Percentiles rank a stretch among this genome's conserved stretches.
Evolutionary conservation across 2,113 vertebrate species (phyloP).

Genomic region (Chauna torquata): DNA sequence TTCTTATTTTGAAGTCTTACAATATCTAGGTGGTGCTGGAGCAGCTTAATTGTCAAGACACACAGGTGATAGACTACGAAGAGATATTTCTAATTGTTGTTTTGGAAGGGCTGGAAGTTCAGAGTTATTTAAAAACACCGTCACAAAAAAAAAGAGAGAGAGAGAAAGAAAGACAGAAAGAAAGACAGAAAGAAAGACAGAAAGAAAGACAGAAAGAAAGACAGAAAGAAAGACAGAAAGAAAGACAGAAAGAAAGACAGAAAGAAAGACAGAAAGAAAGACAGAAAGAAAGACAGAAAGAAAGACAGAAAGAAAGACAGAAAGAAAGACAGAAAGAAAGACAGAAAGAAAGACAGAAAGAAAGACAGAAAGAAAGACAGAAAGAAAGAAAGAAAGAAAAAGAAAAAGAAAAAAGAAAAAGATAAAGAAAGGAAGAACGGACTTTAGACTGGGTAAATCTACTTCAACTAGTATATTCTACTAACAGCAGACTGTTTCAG

Average conservation of each 20-base stretch:
- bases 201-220: too few relatives aligned
- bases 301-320: neutral
- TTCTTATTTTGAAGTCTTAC: neutral
- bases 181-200: neutral
- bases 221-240: too few relatives aligned
- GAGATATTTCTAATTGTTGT: neutral
- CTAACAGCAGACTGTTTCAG: neutral
- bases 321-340: too few relatives aligned
- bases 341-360: too few relatives aligned
- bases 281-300: too few relatives aligned
- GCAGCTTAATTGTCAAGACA: neutral
- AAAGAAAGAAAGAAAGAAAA: too few relatives aligned
- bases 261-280: too few relatives aligned
- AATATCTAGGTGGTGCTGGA: neutral
- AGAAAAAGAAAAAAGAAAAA: neutral
- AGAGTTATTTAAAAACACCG: neutral
- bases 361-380: too few relatives aligned
- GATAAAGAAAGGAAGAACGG: too few relatives aligned
- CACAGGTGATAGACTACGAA: rapidly evolving
- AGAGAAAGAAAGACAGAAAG: too few relatives aligned
- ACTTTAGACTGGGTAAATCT: neutral
- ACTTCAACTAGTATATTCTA: neutral
- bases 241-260: neutral
- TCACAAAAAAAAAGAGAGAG: neutral
- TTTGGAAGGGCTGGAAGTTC: neutral